Evolutionary conservation across 2,113 vertebrate genomes (phyloP), one percentile per base, ranked within the genome.

Genomic region (Casuarius casuarius): DNA sequence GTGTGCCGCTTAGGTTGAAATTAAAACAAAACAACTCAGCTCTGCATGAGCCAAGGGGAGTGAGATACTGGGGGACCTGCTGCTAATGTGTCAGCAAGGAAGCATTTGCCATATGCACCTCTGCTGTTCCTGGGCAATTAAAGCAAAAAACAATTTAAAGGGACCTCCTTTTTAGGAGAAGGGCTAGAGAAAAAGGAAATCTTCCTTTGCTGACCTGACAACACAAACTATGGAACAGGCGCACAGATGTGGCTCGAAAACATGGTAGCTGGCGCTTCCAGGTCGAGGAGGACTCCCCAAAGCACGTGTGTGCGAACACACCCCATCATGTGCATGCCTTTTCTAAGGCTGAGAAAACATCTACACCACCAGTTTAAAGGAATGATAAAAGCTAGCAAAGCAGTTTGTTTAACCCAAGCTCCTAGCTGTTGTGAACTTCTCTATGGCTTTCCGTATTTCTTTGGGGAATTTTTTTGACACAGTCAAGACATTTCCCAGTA

Each of bases 51-150:
- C 80, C 87, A 81, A 68, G 44, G 44, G 71, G 22, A 54, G 44
- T 52, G 78, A 89, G 81, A 56, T 62, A 84, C 77, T 0, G 5
- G 38, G 35, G 58, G 66, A 95, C 70, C 81, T 82, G 84, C 91
- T 95, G 88, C 40, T 85, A 76, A 93, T 40, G 62, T 91, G 84
- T 54, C 87, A 91, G 90, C 44, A 82, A 94, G 75, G 82, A 68
- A 91, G 77, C 82, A 74, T 87, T 91, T 94, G 87, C 82, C 90
- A 95, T 74, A 67, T 86, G 93, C 44, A 82, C 3, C 4, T 62
- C 71, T 91, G 83, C 52, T 90, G 61, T 51, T 87, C 66, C 71
- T 72, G 71, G 7, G 35, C 71, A 80, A 76, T 73, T 76, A 90
- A 31, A 86, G 44, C 56, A 72, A 4, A 8, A 48, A 85, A 66